Evolutionary conservation across 1,140 invertebrate species (phyloP).

Genomic region (Phortica variegata): DNA sequence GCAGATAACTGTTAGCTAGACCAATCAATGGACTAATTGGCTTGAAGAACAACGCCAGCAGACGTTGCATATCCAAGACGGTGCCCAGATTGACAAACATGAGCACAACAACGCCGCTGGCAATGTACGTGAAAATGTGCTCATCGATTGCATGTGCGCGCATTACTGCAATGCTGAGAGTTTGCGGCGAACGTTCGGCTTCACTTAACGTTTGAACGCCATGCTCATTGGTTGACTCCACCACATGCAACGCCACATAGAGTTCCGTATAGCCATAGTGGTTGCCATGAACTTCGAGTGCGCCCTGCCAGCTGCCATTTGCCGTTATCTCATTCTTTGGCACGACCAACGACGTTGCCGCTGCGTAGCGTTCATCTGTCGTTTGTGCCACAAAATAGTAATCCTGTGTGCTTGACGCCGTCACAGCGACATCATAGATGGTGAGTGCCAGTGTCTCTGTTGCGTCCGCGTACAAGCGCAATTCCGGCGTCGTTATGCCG

Average conservation of each 20-base stretch:
- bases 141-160: conserved; percentile 23
- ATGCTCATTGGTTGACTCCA: neutral
- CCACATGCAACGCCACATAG: conserved; percentile 18
- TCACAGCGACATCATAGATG: conserved; percentile 10
- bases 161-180: conserved; percentile 13
- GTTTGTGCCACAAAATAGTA: conserved; percentile 11
- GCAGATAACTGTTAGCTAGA: conserved; percentile 17
- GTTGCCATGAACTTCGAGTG: conserved; percentile 11
- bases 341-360: neutral
- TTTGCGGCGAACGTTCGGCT: neutral
- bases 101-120: conserved; percentile 49
- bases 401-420: neutral
- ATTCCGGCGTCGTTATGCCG: neutral
- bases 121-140: conserved; percentile 27
- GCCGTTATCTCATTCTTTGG: conserved; percentile 5
- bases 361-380: neutral
- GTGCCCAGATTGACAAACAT: conserved; percentile 93
- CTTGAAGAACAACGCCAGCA: conserved; percentile 68
- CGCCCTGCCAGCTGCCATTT: conserved; percentile 23
- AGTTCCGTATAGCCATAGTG: conserved; percentile 26
- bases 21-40: conserved; percentile 62
- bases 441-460: neutral
- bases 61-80: conserved; percentile 75
- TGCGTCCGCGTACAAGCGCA: neutral
- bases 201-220: too few species aligned